Percentiles rank a stretch among this genome's conserved stretches.
Evolutionary conservation across 2,797 vertebrate genomes (phyloP).

Genomic region (Melanotaenia pygmaea): DNA sequence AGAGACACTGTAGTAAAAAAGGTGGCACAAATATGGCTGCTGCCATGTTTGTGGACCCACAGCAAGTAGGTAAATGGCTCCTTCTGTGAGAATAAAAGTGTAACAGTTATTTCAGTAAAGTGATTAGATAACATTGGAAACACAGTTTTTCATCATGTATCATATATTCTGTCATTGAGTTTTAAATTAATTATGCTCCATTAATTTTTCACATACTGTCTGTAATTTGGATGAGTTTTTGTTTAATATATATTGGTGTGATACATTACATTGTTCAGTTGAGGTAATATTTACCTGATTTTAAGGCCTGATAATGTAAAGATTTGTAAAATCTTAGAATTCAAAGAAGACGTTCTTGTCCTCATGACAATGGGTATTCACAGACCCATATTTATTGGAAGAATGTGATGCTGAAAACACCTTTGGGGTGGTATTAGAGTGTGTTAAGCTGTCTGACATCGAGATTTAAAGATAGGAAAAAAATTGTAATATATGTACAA

Average conservation of each 20-base stretch:
- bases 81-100: neutral
- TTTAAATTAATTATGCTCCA: neutral
- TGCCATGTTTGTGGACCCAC: too few relatives aligned
- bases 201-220: neutral
- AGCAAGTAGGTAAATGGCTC: neutral
- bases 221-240: too few relatives aligned
- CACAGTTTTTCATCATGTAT: neutral
- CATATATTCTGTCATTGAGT: neutral
- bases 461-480: neutral
- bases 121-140: neutral
- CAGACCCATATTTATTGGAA: neutral
- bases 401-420: neutral
- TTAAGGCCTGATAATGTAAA: too few relatives aligned
- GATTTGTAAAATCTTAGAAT: too few relatives aligned
- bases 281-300: too few relatives aligned
- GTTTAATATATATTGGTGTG: neutral
- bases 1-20: neutral
- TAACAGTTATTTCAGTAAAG: neutral
- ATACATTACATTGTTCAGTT: neutral
- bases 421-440: neutral
- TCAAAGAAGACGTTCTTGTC: neutral
- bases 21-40: too few relatives aligned
- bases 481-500: neutral
- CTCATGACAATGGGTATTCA: neutral
- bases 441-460: neutral